Base-by-base conservation (phyloP, 2,797 vertebrate species). In the Myoxocephalus aenaeus region DNA sequence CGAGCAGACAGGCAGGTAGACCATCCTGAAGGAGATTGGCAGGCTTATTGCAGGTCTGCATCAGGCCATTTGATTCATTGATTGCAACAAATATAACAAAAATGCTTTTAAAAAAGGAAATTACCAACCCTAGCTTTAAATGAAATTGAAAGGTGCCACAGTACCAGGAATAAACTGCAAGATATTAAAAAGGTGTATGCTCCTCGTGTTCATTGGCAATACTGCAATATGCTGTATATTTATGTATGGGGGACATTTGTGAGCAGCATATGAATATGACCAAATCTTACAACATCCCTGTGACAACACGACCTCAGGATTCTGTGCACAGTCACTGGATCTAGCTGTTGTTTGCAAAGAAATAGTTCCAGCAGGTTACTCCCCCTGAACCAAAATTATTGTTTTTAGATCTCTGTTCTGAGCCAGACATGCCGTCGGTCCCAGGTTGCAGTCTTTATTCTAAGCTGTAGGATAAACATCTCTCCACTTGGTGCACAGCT, bases 141-240 rank as follows among this genome's bases (percentile, higher is more conserved):
- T 64, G 5, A 70, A 70, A 77, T 51, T 66, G 50, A 70, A 87
- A 81, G 69, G 29, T 69, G 36, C 53, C 82, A 66, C 27, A 15
- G 15, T 50, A 40, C 42, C 36, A 70, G 18, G 64, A 67, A 87
- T 83, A 72, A 66, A 27, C 50, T 48, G 34, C 57, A 79, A 53
- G 48, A 74, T 77, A 80, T 81, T 76, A 71, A 81, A 71, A 81
- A 61, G 8, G 36, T 34, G 36, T 64, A 56, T 67, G 63, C 48
- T 73, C 58, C n/a, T 75, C 27, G 34, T 80, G 25, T 36, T 22
- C 12, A 9, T 56, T 56, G 38, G 62, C 22, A 74, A 59, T 68
- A n/a, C 3, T 73, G 17, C 65, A 73, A 22, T 44, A 38, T n/a
- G 3, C 13, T 59, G 14, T 58, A 44, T 67, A 67, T 70, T 29